phyloP scores from a whole-genome alignment of 2,888 invertebrate genomes.

The Carcina quercana region DNA sequence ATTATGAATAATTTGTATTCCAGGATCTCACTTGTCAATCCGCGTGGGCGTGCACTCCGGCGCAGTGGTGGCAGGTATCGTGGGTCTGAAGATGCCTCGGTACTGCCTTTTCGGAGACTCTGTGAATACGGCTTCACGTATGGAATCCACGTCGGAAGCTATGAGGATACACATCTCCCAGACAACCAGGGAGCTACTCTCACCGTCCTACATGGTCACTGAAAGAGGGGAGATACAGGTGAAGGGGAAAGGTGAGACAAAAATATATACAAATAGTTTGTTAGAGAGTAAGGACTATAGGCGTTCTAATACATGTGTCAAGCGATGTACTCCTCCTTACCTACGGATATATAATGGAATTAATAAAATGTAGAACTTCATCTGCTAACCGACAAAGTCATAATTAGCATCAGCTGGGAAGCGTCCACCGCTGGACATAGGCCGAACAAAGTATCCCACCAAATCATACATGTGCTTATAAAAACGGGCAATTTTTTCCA shows the following conservation, averaged over 20 bases:
- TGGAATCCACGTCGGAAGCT: slow-evolving; percentile 94
- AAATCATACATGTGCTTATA: no score
- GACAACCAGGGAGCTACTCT: slow-evolving; percentile 85
- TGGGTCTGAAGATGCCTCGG: slow-evolving; percentile 94
- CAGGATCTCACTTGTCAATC: slow-evolving; percentile 86
- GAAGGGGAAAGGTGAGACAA: slow-evolving; percentile 91
- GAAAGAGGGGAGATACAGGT: slow-evolving; percentile 91
- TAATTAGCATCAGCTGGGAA: no score
- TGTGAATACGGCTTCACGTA: slow-evolving; percentile 92
- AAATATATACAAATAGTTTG: no score
- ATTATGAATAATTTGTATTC: slow-evolving; percentile 12
- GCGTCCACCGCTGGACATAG: no score
- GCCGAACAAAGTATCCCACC: no score
- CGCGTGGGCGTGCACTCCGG: slow-evolving; percentile 93
- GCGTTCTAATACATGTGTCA: no score
- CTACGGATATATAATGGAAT: no score
- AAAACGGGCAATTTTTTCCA: no score
- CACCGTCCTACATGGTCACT: slow-evolving; percentile 81
- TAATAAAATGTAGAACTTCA: no score
- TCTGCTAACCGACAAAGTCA: no score
- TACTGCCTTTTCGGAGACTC: slow-evolving; percentile 93
- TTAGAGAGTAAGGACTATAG: no score
- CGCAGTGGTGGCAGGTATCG: slow-evolving; percentile 94
- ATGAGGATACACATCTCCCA: slow-evolving; percentile 97
- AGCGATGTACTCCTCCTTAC: no score